A percentile compares a stretch with the other conserved stretches of the same genome.
These are phyloP conservation scores for Barnardius zonarius DNA, from an alignment of 2,113 vertebrate genomes.

Conservation along the genomic window DNA sequence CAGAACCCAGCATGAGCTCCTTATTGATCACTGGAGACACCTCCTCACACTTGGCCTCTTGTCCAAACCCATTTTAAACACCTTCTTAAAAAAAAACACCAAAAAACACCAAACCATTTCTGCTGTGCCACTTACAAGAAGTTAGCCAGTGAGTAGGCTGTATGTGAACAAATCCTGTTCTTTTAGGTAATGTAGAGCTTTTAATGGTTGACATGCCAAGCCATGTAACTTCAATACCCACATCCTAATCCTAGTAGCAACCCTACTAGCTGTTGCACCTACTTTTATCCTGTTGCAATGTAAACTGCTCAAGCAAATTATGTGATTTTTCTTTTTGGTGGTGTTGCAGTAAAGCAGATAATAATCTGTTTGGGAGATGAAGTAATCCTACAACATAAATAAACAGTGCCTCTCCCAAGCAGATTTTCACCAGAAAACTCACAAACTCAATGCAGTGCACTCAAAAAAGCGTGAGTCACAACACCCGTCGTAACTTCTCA, in stretches of 20 bases:
- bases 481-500: background rate
- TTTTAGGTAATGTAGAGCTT: background rate
- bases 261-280: background rate
- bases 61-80: background rate
- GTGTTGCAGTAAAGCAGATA: background rate
- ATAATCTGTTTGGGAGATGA: background rate
- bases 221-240: background rate
- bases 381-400: background rate
- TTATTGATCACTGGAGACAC: background rate
- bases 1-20: background rate
- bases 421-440: constrained; percentile 1
- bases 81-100: background rate
- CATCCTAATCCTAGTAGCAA: background rate
- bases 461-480: background rate
- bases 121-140: background rate
- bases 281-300: background rate
- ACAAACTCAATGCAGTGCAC: background rate
- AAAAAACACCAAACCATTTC: background rate
- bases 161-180: background rate
- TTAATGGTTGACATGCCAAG: background rate
- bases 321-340: background rate
- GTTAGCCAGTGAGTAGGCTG: background rate
- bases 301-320: background rate
- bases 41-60: rapidly evolving
- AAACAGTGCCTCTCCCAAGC: background rate